A percentile compares a stretch with the other conserved stretches of the same genome.
phyloP scores from a whole-genome alignment of 2,113 vertebrate species.

The Pedetes capensis region DNA sequence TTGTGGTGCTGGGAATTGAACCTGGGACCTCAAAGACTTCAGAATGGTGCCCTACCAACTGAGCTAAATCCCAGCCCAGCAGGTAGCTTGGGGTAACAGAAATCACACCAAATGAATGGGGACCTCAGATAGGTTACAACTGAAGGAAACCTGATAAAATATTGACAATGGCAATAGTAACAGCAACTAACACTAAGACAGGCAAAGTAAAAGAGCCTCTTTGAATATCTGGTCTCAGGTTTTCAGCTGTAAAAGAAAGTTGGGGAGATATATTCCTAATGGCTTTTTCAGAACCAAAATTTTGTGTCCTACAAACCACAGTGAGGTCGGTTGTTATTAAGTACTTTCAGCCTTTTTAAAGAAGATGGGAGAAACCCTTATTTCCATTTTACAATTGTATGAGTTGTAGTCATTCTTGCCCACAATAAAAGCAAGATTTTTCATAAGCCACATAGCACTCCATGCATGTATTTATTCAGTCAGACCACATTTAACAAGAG shows the following conservation, averaged over 20 bases:
- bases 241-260: neutral
- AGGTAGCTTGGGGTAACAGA: neutral
- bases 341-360: neutral
- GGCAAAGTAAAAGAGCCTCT: neutral
- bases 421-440: constrained; percentile 2
- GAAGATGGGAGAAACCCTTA: neutral
- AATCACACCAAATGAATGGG: neutral
- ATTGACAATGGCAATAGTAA: neutral
- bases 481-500: neutral
- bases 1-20: too few relatives aligned
- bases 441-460: neutral
- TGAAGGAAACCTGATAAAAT: constrained; percentile 7
- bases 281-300: neutral
- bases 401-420: neutral
- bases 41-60: too few relatives aligned
- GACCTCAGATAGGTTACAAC: neutral
- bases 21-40: too few relatives aligned
- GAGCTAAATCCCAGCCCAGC: too few relatives aligned
- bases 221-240: neutral
- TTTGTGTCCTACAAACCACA: neutral
- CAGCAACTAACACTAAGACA: neutral
- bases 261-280: neutral
- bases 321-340: neutral
- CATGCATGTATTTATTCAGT: neutral
- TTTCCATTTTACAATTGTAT: neutral